These are phyloP conservation scores for Pongo pygmaeus DNA, from an alignment of 2,113 vertebrate species.

Conservation along the genomic window DNA sequence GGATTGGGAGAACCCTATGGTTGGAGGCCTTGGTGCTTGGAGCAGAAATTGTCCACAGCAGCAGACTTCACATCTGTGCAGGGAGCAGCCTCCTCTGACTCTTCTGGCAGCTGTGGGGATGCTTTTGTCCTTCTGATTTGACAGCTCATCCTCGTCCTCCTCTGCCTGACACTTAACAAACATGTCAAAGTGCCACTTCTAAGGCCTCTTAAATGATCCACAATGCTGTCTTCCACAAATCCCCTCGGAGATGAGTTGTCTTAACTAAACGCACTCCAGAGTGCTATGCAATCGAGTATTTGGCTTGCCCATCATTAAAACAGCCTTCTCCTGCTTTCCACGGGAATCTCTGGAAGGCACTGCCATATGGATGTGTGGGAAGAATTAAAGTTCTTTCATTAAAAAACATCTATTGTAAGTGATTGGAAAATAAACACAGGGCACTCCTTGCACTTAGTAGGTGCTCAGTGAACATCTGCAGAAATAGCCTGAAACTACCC, in stretches of 20 bases:
- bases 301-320: not conserved
- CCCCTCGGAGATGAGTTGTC: constrained; percentile 26
- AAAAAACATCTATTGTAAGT: not conserved
- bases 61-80: not conserved
- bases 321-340: not conserved
- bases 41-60: not conserved
- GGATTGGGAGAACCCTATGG: too few species aligned
- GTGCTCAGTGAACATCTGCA: not conserved
- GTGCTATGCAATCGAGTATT: not conserved
- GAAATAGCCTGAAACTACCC: not conserved
- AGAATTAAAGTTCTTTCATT: not conserved
- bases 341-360: not conserved
- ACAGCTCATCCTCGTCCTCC: not conserved
- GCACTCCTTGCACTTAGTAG: not conserved
- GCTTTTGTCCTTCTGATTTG: not conserved
- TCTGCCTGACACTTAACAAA: not conserved
- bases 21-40: not conserved
- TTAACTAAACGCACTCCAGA: constrained; percentile 27
- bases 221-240: constrained; percentile 30
- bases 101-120: not conserved
- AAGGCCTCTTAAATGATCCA: constrained; percentile 50
- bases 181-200: not conserved
- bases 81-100: not conserved
- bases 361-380: not conserved
- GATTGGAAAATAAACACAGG: not conserved